Percentiles rank a stretch among this genome's conserved stretches.
These are phyloP conservation scores for Pocillopora grandis DNA, from an alignment of 92 coral and sea anemone species.

Conservation along the genomic window DNA sequence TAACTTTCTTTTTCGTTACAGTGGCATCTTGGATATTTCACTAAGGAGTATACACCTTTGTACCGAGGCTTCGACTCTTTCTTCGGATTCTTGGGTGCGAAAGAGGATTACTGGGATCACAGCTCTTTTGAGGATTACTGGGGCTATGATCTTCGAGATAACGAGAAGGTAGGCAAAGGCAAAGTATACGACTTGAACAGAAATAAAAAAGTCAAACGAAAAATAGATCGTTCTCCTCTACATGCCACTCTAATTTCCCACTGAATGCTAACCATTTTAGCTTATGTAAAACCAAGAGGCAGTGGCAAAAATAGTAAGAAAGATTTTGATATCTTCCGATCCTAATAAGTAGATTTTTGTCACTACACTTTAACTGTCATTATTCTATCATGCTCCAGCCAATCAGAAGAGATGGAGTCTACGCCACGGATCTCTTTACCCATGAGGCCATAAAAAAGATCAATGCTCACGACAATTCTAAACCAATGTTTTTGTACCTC, in stretches of 20 bases:
- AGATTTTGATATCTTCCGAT: no score
- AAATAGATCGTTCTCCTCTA: no score
- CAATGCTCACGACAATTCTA: constrained; percentile 59
- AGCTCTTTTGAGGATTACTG: constrained; percentile 74
- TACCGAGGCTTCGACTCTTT: constrained; percentile 90
- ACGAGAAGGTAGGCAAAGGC: constrained; percentile 60
- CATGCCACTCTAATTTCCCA: no score
- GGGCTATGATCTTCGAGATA: constrained; percentile 86
- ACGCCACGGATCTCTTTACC: constrained; percentile 87
- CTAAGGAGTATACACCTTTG: constrained; percentile 88
- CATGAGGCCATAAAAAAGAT: constrained; percentile 83
- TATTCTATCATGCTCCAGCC: constrained; percentile 40
- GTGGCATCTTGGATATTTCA: constrained; percentile 97
- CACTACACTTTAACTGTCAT: no score
- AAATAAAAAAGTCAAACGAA: no score
- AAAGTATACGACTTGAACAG: background rate
- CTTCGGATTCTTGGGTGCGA: constrained; percentile 89
- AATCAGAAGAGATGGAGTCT: constrained; percentile 64
- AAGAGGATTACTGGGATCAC: constrained; percentile 97
- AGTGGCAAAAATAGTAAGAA: no score
- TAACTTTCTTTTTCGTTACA: constrained; percentile 10
- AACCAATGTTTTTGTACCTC: constrained; percentile 84
- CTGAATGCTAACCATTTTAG: no score
- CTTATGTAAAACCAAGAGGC: no score
- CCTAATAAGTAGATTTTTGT: no score